phyloP scores from a whole-genome alignment of 2,797 vertebrate species.

The Lagorchestes hirsutus region DNA sequence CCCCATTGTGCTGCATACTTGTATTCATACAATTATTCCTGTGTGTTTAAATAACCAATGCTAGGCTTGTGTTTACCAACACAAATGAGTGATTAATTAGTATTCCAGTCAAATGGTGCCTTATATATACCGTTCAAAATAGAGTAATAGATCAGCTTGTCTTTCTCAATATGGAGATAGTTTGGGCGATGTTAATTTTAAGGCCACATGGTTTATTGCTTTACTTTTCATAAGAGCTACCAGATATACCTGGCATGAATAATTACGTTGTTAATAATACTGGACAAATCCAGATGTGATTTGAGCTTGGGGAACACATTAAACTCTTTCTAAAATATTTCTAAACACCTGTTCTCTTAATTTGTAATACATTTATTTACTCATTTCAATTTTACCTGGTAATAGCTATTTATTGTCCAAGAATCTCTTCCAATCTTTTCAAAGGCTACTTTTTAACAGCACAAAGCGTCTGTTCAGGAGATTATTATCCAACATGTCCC shows the following conservation, averaged over 20 bases:
- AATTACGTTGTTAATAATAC: constrained; percentile 48
- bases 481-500: neutral
- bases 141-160: constrained; percentile 19
- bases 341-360: constrained; percentile 37
- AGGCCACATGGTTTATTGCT: constrained; percentile 62
- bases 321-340: constrained; percentile 43
- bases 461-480: neutral
- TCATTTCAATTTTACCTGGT: constrained; percentile 42
- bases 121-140: constrained; percentile 53
- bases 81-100: constrained; percentile 70
- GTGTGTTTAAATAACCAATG: constrained; percentile 67
- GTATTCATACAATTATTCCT: constrained; percentile 65
- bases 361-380: constrained; percentile 42
- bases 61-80: constrained; percentile 64
- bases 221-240: constrained; percentile 64
- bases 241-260: constrained; percentile 42
- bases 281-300: constrained; percentile 50
- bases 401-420: constrained; percentile 48
- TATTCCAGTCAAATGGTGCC: constrained; percentile 63
- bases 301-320: constrained; percentile 38
- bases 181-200: constrained; percentile 63
- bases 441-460: constrained; percentile 56
- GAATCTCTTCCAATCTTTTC: constrained; percentile 32
- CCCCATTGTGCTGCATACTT: constrained; percentile 38
- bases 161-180: constrained; percentile 25